Base-by-base conservation (phyloP, 2,113 vertebrate species). In the Ammodytes dubius region DNA sequence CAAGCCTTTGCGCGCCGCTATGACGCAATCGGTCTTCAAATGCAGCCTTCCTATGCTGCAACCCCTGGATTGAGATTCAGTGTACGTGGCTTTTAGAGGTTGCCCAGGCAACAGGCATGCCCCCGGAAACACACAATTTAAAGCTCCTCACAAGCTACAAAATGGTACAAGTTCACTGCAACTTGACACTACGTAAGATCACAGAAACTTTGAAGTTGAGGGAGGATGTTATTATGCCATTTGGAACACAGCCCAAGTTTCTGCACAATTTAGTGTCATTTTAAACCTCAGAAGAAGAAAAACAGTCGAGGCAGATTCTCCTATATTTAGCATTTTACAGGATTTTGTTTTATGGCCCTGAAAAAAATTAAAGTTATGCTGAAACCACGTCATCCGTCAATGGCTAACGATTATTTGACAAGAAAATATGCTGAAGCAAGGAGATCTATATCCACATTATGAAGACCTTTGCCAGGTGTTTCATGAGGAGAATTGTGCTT, bases 101-200 rank as follows among this genome's bases (percentile, higher is more conserved):
- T 52, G 17, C 11, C 17, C 47, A 2, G 45, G 70, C 65, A 56
- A 37, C 6, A 49, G 80, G 70, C 43, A 0, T 39, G 52, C 59
- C 49, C 11, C 85, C 12, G 77, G 60, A 84, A 68, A 79, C 57
- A 59, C 84, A 80, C 60, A 4, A 27, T 27, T 1, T 27, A 27
- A 27, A 27, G 27, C 27, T 27, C 27, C 27, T 27, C 27, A 27
- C 27, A 27, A 27, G 27, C 27, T 27, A 27, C 27, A 27, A 27
- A 27, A 27, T 27, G 27, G 27, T 27, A 27, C 27, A 27, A 27
- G 27, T 27, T 27, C 27, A 27, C 27, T 27, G 27, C 27, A 27
- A 27, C 27, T 27, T 27, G 27, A 27, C 27, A 27, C 27, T 27
- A 27, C 2, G 27, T 27, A 27, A 27, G 27, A 27, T 27, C 27